Percentiles rank a stretch among this genome's conserved stretches.
Evolutionary conservation across 2,797 vertebrate species (phyloP).

Genomic region (Amblyopsis hoosieri): DNA sequence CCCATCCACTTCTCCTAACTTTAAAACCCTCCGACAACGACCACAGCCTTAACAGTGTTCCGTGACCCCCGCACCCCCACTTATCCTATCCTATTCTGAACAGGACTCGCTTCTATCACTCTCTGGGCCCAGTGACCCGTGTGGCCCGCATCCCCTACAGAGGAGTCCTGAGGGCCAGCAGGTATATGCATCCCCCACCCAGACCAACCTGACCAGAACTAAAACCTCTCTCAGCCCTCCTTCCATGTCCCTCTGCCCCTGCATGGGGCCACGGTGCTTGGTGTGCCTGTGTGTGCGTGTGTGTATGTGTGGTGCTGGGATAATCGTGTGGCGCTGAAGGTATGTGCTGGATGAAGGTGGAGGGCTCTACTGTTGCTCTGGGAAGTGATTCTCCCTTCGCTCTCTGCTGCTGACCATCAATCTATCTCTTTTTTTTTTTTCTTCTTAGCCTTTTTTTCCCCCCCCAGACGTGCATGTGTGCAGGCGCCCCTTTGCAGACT

Average conservation of each 20-base stretch:
- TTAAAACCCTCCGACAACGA: background rate
- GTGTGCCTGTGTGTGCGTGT: constrained; percentile 29
- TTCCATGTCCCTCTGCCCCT: constrained; percentile 45
- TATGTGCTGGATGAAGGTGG: constrained; percentile 25
- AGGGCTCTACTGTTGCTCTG: constrained; percentile 16
- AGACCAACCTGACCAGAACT: constrained; percentile 68
- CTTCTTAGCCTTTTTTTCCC: background rate
- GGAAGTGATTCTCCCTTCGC: constrained; percentile 35
- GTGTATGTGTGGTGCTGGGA: constrained; percentile 30
- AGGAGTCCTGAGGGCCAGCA: constrained; percentile 96
- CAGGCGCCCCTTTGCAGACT: too few species aligned
- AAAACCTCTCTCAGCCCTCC: constrained; percentile 54
- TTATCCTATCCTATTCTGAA: constrained; percentile 83
- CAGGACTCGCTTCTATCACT: constrained; percentile 99
- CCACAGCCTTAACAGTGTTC: constrained; percentile 62
- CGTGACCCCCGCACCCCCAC: constrained; percentile 50
- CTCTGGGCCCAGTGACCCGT: constrained; percentile 96
- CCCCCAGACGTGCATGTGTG: constrained; percentile 48
- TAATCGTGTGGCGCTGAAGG: constrained; percentile 5
- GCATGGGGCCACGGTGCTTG: constrained; percentile 47
- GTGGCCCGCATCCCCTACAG: constrained; percentile 96
- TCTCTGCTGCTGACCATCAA: constrained; percentile 20
- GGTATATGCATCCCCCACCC: constrained; percentile 83
- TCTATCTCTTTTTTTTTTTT: constrained; percentile 30
- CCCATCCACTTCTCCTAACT: constrained; percentile 25